Base-by-base conservation (phyloP, 2,797 vertebrate genomes). In the Rhinophrynus dorsalis region DNA sequence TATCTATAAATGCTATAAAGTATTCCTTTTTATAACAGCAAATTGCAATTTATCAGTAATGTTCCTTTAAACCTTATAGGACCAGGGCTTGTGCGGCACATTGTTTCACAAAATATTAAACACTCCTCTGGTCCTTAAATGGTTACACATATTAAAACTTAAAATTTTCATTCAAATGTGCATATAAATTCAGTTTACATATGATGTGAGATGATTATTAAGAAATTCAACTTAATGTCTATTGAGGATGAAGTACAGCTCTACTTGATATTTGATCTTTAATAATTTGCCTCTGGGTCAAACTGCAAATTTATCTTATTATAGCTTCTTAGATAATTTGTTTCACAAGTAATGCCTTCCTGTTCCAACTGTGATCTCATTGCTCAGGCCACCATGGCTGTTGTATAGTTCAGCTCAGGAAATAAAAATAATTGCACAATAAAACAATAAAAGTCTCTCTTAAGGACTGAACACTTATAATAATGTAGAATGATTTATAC, bases 241-340 rank as follows among this genome's bases (percentile, higher is more conserved):
- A 44, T 30, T 18, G 35, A 24, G 42, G 33, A 15, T 15, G 45
- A 40, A 51, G 26, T 32, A 60, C 29, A 35, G 37, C 58, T 42
- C 20, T 58, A 6, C 32, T 21, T 37, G 35, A 50, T 33, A 54
- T 58, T 44, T 44, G 56, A 55, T 69, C 48, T 32, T 29, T 58
- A 58, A 48, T 72, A 29, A 30, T 65, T 65, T 72, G 18, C 18
- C 57, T 13, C n/a, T 42, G 23, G 44, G 52, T 51, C 68, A 23
- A 13, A 18, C 26, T 29, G 54, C 20, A 58, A 65, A 51, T 72
- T 57, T 58, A 65, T 72, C 54, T 65, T 51, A 32, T 57, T 72
- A 58, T 50, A 42, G 15, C 54, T 20, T 56, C 13, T 60, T 26
- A 44, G 33, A 72, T 65, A 42, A 72, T 64, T 61, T 62, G 44